These are phyloP conservation scores for Neosilurus mollespiculum DNA, from an alignment of 2,797 vertebrate genomes.

Conservation along the genomic window DNA sequence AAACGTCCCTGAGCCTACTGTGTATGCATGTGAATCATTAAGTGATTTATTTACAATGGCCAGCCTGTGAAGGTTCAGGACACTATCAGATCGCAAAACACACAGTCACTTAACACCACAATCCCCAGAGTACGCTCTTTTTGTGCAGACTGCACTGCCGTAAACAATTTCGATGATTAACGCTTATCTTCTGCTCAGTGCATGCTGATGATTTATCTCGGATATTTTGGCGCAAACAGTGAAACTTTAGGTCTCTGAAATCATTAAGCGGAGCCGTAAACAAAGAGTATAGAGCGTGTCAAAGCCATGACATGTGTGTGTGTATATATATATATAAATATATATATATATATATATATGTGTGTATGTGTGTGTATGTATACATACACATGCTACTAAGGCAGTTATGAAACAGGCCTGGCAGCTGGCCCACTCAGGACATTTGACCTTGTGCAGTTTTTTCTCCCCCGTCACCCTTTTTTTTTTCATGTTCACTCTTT, in stretches of 20 bases:
- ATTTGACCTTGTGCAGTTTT: conserved; percentile 75
- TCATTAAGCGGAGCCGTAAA: background rate
- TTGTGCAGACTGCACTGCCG: conserved; percentile 31
- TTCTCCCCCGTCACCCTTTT: conserved; percentile 63
- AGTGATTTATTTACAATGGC: conserved; percentile 30
- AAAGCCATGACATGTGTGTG: background rate
- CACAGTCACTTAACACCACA: conserved; percentile 56
- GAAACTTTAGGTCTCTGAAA: background rate
- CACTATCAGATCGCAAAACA: conserved; percentile 64
- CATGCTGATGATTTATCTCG: conserved; percentile 9
- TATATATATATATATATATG: conserved; percentile 36
- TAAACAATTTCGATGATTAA: conserved; percentile 28
- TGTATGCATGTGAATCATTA: background rate
- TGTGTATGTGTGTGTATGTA: conserved; percentile 49
- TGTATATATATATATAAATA: background rate
- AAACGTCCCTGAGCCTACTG: background rate
- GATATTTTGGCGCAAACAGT: conserved; percentile 9
- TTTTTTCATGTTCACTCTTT: conserved; percentile 65
- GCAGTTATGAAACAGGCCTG: conserved; percentile 69
- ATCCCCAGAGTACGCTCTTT: conserved; percentile 35
- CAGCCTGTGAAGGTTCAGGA: conserved; percentile 27
- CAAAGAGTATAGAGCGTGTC: background rate
- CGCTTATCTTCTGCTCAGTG: conserved; percentile 12
- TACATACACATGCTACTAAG: background rate
- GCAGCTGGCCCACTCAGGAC: conserved; percentile 74